Base-by-base conservation (phyloP, 2,888 invertebrate genomes). In the Nasonia oneida region DNA sequence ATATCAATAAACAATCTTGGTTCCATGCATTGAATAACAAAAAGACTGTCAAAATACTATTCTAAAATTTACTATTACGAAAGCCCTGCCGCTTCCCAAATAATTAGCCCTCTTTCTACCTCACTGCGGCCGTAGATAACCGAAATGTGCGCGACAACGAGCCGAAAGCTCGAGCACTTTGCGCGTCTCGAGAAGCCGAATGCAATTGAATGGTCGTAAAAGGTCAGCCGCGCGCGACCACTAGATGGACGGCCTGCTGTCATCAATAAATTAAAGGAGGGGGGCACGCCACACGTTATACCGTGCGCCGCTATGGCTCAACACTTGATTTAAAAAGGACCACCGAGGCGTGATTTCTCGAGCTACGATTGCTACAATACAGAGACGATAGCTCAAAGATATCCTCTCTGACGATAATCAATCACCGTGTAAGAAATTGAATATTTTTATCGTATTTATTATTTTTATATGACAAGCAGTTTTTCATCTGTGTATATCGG, bases 251-350 rank as follows among this genome's bases (percentile, higher is more conserved):
- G 81, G 57, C 73, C 8, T 29, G 33, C 71, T 42, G 73, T 37
- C 77, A 50, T 5, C 77, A 64, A 74, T 85, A 81, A 85, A 85
- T 85, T 81, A 85, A 12, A 47, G 12, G 71, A 81, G 42, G 39
- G 39, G 1, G 84, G n/a, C 29, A 29, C 42, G 57, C 39, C 18
- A 14, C 18, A 18, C 18, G 37, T 5, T 15, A 18, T 15, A 1
- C 1, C 37, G 15, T 10, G 3, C 39, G 33, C 15, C 5, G 64
- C 64, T n/a, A 61, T 61, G 6, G 42, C 10, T 42, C 73, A 4
- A 12, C 18, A 42, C 53, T 50, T 80, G 79, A 84, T 80, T 79
- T 80, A 80, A 78, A 80, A 74, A 33, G 37, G 83, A 42, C 57
- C n/a, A 67, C 23, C 6, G 37, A 23, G 29, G 61, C 57, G 42